These are phyloP conservation scores for Lontra canadensis DNA, from an alignment of 2,113 vertebrate genomes.

Conservation along the genomic window DNA sequence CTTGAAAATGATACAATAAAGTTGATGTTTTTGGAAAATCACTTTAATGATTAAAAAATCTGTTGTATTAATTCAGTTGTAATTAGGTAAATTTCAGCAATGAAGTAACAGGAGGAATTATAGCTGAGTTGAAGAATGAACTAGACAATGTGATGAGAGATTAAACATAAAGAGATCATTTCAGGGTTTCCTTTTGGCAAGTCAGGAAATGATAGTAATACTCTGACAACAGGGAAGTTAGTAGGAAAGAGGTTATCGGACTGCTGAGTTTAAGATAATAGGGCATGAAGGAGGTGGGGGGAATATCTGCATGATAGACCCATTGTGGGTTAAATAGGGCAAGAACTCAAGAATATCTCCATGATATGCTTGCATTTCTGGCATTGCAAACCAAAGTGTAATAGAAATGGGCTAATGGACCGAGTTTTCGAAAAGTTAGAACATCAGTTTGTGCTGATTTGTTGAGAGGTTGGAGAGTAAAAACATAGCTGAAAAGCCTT, in stretches of 20 bases:
- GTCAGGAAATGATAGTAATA: neutral
- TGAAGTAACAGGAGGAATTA: neutral
- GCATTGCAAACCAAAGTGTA: neutral
- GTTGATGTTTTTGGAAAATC: neutral
- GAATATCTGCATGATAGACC: rapidly evolving
- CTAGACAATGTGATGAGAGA: neutral
- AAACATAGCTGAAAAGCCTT: neutral
- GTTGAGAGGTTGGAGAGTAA: neutral
- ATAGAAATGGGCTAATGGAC: neutral
- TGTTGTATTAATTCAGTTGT: neutral
- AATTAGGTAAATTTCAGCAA: neutral
- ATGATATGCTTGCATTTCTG: neutral
- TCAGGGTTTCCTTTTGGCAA: neutral
- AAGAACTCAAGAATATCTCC: neutral
- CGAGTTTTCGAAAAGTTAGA: neutral
- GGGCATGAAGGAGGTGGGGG: neutral
- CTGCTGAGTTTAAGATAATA: neutral
- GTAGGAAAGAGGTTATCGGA: neutral
- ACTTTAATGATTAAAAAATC: neutral
- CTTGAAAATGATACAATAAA: neutral
- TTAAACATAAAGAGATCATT: neutral
- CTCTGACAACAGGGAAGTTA: neutral
- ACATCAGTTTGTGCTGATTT: neutral
- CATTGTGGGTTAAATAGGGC: neutral
- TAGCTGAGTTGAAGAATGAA: neutral